Evolutionary conservation across 2,113 vertebrate species (phyloP).

Genomic region (Hipposideros armiger): DNA sequence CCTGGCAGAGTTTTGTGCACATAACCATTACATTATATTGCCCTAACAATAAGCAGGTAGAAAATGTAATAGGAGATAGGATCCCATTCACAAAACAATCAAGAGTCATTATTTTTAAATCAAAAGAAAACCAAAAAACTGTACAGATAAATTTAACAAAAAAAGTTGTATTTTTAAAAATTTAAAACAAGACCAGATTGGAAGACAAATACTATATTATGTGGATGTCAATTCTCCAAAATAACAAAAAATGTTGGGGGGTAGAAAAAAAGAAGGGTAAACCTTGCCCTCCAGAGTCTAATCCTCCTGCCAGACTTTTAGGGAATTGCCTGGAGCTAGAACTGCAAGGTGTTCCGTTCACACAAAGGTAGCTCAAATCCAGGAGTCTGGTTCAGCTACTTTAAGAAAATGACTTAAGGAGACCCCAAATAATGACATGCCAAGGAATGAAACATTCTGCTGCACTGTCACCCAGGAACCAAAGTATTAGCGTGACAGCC

Average conservation of each 20-base stretch:
- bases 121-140: neutral
- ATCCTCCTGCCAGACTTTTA: neutral
- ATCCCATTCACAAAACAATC: neutral
- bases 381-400: neutral
- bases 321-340: neutral
- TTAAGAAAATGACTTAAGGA: neutral
- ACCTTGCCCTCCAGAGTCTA: neutral
- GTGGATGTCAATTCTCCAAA: neutral
- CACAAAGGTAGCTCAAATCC: neutral
- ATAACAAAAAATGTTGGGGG: neutral
- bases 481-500: neutral
- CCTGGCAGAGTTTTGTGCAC: neutral
- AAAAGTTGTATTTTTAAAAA: neutral
- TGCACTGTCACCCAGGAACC: neutral
- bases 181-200: neutral
- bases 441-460: neutral
- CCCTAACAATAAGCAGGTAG: neutral
- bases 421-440: neutral
- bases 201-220: neutral
- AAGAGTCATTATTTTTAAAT: neutral
- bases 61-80: conserved; percentile 12
- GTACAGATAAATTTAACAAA: neutral
- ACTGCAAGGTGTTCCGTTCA: neutral
- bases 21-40: neutral
- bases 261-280: neutral